phyloP scores from a whole-genome alignment of 1,140 invertebrate genomes.

The Drosophila santomea region DNA sequence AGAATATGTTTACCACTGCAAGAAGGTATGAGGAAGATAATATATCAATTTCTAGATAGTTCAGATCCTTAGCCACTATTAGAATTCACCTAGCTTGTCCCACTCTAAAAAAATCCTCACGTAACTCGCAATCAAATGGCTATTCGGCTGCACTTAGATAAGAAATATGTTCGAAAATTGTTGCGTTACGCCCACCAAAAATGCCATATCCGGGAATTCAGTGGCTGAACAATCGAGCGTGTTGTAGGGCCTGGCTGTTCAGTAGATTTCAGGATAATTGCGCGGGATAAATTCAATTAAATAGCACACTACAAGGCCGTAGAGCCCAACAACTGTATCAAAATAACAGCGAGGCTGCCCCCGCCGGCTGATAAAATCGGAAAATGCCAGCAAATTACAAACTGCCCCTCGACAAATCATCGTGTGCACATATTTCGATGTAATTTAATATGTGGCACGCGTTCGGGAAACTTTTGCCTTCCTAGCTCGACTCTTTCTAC shows the following conservation, averaged over 20 bases:
- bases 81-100: too few species aligned
- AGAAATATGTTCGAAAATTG: constrained; percentile 46
- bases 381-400: constrained; percentile 81
- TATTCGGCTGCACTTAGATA: constrained; percentile 29
- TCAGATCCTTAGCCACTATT: neutral
- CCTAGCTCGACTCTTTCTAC: constrained; percentile 10
- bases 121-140: neutral
- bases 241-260: constrained; percentile 17
- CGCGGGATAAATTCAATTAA: constrained; percentile 70
- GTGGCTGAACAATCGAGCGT: constrained; percentile 7
- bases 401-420: constrained; percentile 58
- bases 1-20: too few species aligned
- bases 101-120: neutral
- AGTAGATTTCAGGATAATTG: constrained; percentile 70
- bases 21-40: too few species aligned
- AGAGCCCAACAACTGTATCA: constrained; percentile 69
- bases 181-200: constrained; percentile 25
- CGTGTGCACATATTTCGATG: constrained; percentile 77
- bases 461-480: constrained; percentile 63
- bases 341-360: constrained; percentile 57
- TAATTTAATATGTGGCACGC: constrained; percentile 83
- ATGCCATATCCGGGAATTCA: constrained; percentile 10
- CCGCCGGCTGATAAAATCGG: constrained; percentile 55
- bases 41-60: too few species aligned
- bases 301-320: constrained; percentile 40